A percentile compares a stretch with the other conserved stretches of the same genome.
These are phyloP conservation scores for Columba janthina DNA, from an alignment of 2,113 vertebrate species.

Conservation along the genomic window DNA sequence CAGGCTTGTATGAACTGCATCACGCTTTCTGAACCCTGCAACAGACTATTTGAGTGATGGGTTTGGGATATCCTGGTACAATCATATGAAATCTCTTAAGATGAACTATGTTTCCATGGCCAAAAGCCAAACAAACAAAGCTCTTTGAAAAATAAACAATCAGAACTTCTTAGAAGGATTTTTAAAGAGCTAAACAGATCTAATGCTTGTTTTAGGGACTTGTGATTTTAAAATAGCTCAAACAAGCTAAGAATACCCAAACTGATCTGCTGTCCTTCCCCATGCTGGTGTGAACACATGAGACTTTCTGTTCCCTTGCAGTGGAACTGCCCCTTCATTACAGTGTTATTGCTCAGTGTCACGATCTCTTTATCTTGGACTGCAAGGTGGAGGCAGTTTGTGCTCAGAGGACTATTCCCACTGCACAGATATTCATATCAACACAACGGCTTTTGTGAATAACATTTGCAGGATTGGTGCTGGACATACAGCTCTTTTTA, in stretches of 20 bases:
- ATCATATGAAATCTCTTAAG: background rate
- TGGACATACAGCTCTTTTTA: background rate
- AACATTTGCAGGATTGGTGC: background rate
- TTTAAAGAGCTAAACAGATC: background rate
- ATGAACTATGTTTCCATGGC: background rate
- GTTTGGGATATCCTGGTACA: background rate
- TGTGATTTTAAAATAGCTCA: background rate
- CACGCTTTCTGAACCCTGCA: background rate
- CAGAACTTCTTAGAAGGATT: background rate
- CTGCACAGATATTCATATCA: background rate
- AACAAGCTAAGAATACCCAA: background rate
- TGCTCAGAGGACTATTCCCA: background rate
- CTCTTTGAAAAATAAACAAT: background rate
- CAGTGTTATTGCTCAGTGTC: background rate
- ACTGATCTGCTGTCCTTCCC: background rate
- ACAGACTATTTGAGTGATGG: accelerated
- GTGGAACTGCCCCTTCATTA: background rate
- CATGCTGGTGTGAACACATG: accelerated
- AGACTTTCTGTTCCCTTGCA: background rate
- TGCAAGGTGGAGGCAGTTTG: background rate
- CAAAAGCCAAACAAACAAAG: background rate
- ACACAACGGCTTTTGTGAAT: background rate
- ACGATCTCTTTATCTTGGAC: background rate
- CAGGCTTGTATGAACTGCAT: background rate
- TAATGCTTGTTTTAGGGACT: background rate